Evolutionary conservation across 2,797 vertebrate genomes (phyloP).

Genomic region (Pteronotus mesoamericanus): DNA sequence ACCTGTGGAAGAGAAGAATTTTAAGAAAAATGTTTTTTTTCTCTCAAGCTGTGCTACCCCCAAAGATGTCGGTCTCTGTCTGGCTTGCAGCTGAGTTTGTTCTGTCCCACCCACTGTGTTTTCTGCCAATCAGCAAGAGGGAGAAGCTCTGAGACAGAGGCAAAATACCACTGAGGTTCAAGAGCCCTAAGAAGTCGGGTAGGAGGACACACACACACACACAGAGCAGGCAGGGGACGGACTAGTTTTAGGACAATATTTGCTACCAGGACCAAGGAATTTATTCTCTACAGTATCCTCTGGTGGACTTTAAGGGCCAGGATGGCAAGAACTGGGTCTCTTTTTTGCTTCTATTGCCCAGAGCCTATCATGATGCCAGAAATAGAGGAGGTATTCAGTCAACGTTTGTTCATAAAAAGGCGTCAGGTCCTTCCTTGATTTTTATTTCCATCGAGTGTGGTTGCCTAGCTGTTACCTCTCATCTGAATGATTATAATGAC

Average conservation of each 20-base stretch:
- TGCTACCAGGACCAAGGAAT: not conserved
- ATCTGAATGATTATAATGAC: not conserved
- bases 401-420: not conserved
- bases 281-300: not conserved
- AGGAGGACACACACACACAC: not conserved
- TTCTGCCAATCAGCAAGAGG: conserved; percentile 53
- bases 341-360: not conserved
- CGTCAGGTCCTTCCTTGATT: not conserved
- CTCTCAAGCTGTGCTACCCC: conserved; percentile 51
- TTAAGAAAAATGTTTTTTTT: conserved; percentile 60
- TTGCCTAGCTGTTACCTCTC: not conserved
- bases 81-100: conserved; percentile 37
- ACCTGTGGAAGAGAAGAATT: conserved; percentile 66
- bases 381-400: not conserved
- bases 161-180: not conserved
- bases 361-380: not conserved
- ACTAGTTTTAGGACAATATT: not conserved
- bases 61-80: conserved; percentile 39
- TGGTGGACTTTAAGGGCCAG: not conserved
- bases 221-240: not conserved
- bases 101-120: conserved; percentile 31
- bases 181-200: not conserved
- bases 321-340: not conserved
- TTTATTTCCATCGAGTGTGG: not conserved
- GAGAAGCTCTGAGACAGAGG: not conserved